Evolutionary conservation across 2,888 invertebrate genomes (phyloP), one percentile per base, ranked within the genome.

Genomic region (Tenthredo notha): DNA sequence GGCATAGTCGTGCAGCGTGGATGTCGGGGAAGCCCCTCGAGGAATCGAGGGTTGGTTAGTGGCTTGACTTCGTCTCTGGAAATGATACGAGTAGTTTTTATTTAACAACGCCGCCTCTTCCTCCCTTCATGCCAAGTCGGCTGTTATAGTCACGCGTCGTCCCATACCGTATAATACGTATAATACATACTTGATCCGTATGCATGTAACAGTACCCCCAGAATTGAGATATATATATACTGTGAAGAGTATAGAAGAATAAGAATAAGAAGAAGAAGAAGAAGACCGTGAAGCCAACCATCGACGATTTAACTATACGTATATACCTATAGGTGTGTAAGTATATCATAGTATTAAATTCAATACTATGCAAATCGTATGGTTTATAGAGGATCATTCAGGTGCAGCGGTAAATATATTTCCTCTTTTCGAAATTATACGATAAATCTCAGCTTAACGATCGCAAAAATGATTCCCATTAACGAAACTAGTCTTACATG

Each of bases 11-110:
- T 25, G 3, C 43, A 25, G 72, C 40, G 43, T 43, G 72, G 21
- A 43, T 43, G 72, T 74, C 72, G 43, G 72, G 9, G 77, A 77
- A 77, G 77, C 77, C 77, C 77, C 77, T 77, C 77, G 47, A 77
- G 33, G 33, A 33, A 77, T 54, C 50, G 77, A 47, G 77, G 77
- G 77, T 77, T 77, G 77, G 77, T 54, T 47, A 25, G 77, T 77
- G 47, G 50, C 77, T 29, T 33, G 77, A 77, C 77, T 77, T 15
- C 29, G 50, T 50, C 15, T 50, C 50, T 43, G 61, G 61, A 61
- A 61, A 25, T 61, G 61, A 61, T 61, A 61, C 61, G 61, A 33
- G 29, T 67, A 0, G 67, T 67, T 67, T 67, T 67, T 67, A 67
- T 67, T 67, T 67, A 67, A 67, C 67, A 67, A 33, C 67, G 61